These are phyloP conservation scores for Bufo gargarizans DNA, from an alignment of 2,113 vertebrate species.

Conservation along the genomic window DNA sequence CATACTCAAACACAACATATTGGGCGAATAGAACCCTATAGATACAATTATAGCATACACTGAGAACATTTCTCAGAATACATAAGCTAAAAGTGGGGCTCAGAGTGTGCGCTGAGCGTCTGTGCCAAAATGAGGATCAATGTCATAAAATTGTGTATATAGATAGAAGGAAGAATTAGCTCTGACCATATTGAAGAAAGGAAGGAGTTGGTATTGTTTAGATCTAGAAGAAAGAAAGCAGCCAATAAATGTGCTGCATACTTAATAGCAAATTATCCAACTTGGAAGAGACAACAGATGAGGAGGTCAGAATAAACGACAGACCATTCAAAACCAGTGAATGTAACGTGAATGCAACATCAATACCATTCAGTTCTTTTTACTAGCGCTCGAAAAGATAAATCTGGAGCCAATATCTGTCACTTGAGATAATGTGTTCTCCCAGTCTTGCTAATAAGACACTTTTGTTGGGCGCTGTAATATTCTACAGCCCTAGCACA, in stretches of 20 bases:
- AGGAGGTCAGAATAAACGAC: neutral
- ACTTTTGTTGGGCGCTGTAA: neutral
- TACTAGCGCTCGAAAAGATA: constrained; percentile 1
- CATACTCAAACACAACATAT: too few relatives aligned
- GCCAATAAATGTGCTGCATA: neutral
- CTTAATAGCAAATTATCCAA: neutral
- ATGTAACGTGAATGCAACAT: constrained; percentile 16
- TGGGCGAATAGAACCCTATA: too few relatives aligned
- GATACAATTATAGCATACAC: too few relatives aligned
- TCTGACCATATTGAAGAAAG: neutral
- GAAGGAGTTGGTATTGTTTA: neutral
- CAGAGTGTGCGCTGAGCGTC: too few relatives aligned
- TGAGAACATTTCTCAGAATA: too few relatives aligned
- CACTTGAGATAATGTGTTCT: constrained; percentile 21
- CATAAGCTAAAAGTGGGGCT: too few relatives aligned
- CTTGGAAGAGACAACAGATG: neutral
- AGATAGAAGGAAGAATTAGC: neutral
- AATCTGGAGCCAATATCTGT: constrained; percentile 26
- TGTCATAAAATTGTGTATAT: neutral
- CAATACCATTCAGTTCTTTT: constrained; percentile 15
- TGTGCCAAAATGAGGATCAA: neutral
- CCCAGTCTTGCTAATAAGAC: neutral
- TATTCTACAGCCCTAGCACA: neutral
- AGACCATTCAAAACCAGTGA: neutral
- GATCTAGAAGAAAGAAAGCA: neutral